Evolutionary conservation across 2,888 invertebrate species (phyloP).

Genomic region (Clanis bilineata): DNA sequence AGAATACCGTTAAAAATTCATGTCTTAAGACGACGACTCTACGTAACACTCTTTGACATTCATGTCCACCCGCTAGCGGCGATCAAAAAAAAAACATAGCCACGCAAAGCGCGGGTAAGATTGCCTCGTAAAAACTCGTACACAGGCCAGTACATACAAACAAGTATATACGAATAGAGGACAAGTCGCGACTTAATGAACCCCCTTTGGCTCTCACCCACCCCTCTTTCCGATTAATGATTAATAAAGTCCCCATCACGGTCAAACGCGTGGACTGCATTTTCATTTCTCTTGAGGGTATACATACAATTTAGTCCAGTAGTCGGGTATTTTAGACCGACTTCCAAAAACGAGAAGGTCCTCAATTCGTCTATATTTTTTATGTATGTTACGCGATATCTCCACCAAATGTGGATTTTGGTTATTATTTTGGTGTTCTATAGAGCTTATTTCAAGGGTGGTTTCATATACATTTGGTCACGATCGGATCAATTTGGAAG

Average conservation of each 20-base stretch:
- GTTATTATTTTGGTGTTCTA: too few relatives aligned
- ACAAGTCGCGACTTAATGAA: constrained; percentile 29
- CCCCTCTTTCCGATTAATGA: constrained; percentile 42
- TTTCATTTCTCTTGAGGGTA: background rate
- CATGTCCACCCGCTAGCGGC: constrained; percentile 53
- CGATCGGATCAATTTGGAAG: too few relatives aligned
- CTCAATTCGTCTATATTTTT: too few relatives aligned
- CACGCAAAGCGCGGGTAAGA: constrained; percentile 67
- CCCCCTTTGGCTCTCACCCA: background rate
- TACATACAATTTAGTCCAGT: too few relatives aligned
- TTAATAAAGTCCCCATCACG: constrained; percentile 45
- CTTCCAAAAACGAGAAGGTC: too few relatives aligned
- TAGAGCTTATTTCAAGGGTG: too few relatives aligned
- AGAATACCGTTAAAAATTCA: too few relatives aligned
- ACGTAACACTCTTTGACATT: constrained; percentile 43
- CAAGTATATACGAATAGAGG: constrained; percentile 19
- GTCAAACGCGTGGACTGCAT: constrained; percentile 29
- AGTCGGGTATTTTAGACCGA: too few relatives aligned
- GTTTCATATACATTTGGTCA: too few relatives aligned
- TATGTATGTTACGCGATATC: too few relatives aligned
- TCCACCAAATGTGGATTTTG: too few relatives aligned
- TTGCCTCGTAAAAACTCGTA: constrained; percentile 66
- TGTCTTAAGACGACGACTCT: constrained; percentile 24
- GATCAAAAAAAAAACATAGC: constrained; percentile 64
- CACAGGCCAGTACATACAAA: constrained; percentile 20